Percentiles rank a stretch among this genome's conserved stretches.
phyloP scores from a whole-genome alignment of 1,140 invertebrate species.

The Drosophila sturtevanti region DNA sequence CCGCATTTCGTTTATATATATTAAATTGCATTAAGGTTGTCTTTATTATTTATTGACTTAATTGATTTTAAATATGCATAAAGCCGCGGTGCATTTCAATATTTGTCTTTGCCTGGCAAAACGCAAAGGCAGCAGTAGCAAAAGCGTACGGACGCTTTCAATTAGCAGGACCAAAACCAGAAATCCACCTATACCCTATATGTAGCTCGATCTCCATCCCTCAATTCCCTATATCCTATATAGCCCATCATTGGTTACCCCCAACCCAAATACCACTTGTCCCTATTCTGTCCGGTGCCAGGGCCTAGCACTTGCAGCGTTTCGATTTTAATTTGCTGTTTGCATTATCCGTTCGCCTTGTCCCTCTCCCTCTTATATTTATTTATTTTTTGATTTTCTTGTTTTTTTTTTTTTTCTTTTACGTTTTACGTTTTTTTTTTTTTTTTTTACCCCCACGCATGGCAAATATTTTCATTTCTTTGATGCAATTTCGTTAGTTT shows the following conservation, averaged over 20 bases:
- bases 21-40: slow-evolving; percentile 74
- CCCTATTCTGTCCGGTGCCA: too few species aligned
- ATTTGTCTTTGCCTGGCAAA: slow-evolving; percentile 79
- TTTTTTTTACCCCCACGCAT: slow-evolving; percentile 47
- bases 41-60: slow-evolving; percentile 81
- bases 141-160: slow-evolving; percentile 53
- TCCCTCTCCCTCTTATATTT: not conserved
- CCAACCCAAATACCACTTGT: too few species aligned
- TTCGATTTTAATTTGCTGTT: slow-evolving; percentile 74
- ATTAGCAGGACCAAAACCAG: slow-evolving; percentile 53
- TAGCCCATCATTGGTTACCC: too few species aligned
- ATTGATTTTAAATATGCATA: slow-evolving; percentile 83
- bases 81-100: slow-evolving; percentile 76
- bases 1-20: slow-evolving; percentile 46
- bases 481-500: slow-evolving; percentile 71
- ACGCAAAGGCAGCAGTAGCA: slow-evolving; percentile 53
- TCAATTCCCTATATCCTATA: not conserved
- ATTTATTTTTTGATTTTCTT: slow-evolving; percentile 30
- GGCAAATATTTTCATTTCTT: slow-evolving; percentile 72
- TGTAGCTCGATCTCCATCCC: too few species aligned
- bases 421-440: not conserved
- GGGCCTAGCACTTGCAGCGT: slow-evolving; percentile 5
- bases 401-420: slow-evolving; percentile 11
- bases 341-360: slow-evolving; percentile 56
- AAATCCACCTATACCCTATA: not conserved